These are phyloP conservation scores for Eumerus sabulonum DNA, from an alignment of 2,888 invertebrate genomes.

Conservation along the genomic window DNA sequence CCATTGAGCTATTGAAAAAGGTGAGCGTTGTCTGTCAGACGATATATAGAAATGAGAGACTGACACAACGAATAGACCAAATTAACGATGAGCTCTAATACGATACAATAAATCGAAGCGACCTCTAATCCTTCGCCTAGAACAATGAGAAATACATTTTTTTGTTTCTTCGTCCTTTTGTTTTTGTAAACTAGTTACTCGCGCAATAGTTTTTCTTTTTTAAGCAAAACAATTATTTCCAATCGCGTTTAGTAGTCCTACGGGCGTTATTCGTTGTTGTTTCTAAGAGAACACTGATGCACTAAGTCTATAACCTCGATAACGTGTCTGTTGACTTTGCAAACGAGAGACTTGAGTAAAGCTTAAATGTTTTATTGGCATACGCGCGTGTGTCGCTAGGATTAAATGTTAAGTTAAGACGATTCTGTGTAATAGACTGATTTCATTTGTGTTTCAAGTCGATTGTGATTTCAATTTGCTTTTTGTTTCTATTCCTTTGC, in stretches of 20 bases:
- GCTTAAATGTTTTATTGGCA: constrained; percentile 29
- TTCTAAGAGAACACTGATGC: no score
- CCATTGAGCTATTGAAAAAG: constrained; percentile 86
- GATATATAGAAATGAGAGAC: constrained; percentile 75
- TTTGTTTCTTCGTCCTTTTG: constrained; percentile 9
- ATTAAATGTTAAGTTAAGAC: constrained; percentile 16
- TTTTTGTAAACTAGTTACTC: constrained; percentile 20
- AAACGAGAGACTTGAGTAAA: constrained; percentile 11
- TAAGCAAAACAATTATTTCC: no score
- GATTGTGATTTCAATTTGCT: background rate
- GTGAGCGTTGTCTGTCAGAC: constrained; percentile 80
- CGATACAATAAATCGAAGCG: constrained; percentile 16
- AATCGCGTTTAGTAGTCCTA: no score
- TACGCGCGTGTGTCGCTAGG: constrained; percentile 24
- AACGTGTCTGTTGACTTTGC: no score
- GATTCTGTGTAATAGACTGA: constrained; percentile 26
- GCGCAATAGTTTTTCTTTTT: constrained; percentile 53
- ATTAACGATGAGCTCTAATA: constrained; percentile 71
- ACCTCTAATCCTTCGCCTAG: no score
- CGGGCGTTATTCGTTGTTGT: no score
- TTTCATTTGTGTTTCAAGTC: constrained; percentile 13
- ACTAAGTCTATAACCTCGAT: no score
- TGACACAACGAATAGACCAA: constrained; percentile 75
- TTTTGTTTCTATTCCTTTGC: constrained; percentile 15
- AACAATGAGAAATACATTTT: background rate